A percentile compares a stretch with the other conserved stretches of the same genome.
Conservation (phyloP, 2,113 vertebrate genomes). For the Trochalopteron elliotii region DNA sequence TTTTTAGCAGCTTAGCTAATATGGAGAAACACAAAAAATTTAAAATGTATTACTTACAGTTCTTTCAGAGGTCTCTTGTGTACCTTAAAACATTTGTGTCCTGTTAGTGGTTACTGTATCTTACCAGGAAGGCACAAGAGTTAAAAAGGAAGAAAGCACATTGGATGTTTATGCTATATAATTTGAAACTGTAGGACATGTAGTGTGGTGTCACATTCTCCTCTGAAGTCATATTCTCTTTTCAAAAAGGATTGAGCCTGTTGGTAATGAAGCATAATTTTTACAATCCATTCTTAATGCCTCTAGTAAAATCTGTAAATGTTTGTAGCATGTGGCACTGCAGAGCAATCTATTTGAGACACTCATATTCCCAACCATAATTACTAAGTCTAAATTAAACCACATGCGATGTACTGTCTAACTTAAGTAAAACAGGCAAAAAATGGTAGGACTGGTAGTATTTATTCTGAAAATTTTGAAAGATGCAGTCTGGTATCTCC, state of each 20-base stretch:
- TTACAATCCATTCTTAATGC: neutral
- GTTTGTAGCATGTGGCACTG: neutral
- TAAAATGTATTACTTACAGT: neutral
- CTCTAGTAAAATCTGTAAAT: neutral
- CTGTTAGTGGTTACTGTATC: fast-evolving
- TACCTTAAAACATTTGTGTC: neutral
- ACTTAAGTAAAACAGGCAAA: neutral
- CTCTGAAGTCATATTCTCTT: neutral
- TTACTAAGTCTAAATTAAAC: neutral
- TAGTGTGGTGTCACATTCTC: neutral
- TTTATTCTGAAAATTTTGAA: neutral
- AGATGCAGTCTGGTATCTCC: neutral
- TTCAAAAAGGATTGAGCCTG: neutral
- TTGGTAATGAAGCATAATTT: neutral
- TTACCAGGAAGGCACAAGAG: neutral
- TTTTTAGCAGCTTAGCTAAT: neutral
- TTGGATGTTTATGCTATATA: fast-evolving
- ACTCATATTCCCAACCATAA: neutral
- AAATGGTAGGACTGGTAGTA: neutral
- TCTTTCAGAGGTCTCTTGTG: neutral
- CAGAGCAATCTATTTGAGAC: neutral
- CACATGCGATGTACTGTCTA: neutral
- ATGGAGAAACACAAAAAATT: neutral
- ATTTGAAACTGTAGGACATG: neutral
- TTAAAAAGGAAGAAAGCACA: neutral